Evolutionary conservation across 2,888 invertebrate species (phyloP).

Genomic region (Abscondita cerata): DNA sequence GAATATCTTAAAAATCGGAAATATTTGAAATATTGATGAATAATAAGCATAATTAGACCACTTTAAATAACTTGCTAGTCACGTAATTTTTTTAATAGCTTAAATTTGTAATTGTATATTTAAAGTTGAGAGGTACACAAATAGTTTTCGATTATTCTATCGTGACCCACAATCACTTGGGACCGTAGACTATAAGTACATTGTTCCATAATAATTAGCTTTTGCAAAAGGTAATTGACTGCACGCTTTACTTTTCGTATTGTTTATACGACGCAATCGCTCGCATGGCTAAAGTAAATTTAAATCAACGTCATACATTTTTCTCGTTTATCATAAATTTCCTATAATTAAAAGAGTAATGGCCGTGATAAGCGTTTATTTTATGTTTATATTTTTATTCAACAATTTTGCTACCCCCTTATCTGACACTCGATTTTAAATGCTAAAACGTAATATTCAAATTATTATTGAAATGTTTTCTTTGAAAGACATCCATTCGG

Average conservation of each 20-base stretch:
- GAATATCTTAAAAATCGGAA: too few species aligned
- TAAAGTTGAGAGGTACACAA: constrained; percentile 15
- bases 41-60: too few species aligned
- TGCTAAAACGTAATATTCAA: constrained; percentile 14
- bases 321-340: constrained; percentile 31
- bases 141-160: constrained; percentile 31
- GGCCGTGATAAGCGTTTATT: constrained; percentile 23
- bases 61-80: too few species aligned
- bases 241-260: constrained; percentile 36
- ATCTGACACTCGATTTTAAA: constrained; percentile 22
- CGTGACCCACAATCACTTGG: constrained; percentile 31
- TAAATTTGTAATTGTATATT: too few species aligned
- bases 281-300: constrained; percentile 38
- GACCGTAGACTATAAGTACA: constrained; percentile 14
- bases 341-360: constrained; percentile 32
- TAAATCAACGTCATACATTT: constrained; percentile 33
- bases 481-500: background rate
- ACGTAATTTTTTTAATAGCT: too few species aligned
- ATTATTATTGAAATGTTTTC: constrained; percentile 9
- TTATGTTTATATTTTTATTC: constrained; percentile 18
- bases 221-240: constrained; percentile 38
- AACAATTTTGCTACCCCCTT: constrained; percentile 13
- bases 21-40: too few species aligned
- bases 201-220: constrained; percentile 37
- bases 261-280: constrained; percentile 26